These are phyloP conservation scores for Carposina sasakii DNA, from an alignment of 1,140 invertebrate genomes.

Conservation along the genomic window DNA sequence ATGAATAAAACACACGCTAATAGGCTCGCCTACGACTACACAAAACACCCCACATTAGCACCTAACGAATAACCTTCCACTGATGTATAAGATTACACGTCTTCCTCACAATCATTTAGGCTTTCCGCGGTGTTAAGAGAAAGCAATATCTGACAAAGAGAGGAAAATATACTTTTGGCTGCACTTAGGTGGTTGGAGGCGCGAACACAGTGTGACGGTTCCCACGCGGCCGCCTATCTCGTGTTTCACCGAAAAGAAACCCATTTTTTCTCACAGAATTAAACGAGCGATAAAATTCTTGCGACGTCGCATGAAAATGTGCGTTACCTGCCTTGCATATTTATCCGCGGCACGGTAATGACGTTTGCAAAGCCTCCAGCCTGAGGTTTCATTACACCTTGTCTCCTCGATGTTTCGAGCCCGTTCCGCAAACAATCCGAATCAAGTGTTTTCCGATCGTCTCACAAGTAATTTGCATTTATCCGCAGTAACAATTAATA, in stretches of 20 bases:
- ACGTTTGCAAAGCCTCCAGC: conserved; percentile 62
- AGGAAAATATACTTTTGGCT: conserved; percentile 56
- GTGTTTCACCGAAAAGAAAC: conserved; percentile 56
- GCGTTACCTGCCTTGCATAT: conserved; percentile 71
- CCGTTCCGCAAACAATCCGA: conserved; percentile 58
- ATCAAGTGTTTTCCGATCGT: conserved; percentile 58
- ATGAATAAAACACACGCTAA: conserved; percentile 55
- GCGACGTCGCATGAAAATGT: conserved; percentile 71
- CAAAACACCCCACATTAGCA: conserved; percentile 51
- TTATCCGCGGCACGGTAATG: conserved; percentile 68
- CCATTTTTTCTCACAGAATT: conserved; percentile 68
- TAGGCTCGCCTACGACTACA: conserved; percentile 40
- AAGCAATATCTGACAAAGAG: conserved; percentile 62
- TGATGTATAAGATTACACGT: conserved; percentile 58
- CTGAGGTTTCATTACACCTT: conserved; percentile 60
- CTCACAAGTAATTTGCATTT: conserved; percentile 49
- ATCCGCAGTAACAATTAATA: no score
- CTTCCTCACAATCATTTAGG: conserved; percentile 39
- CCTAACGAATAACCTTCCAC: conserved; percentile 44
- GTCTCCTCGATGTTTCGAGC: conserved; percentile 49
- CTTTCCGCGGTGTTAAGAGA: conserved; percentile 48
- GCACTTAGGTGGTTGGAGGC: conserved; percentile 61
- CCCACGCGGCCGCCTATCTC: conserved; percentile 60
- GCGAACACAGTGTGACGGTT: conserved; percentile 44
- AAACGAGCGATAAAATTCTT: conserved; percentile 71